Evolutionary conservation across 2,113 vertebrate genomes (phyloP), one percentile per base, ranked within the genome.

Genomic region (Litocranius walleri): DNA sequence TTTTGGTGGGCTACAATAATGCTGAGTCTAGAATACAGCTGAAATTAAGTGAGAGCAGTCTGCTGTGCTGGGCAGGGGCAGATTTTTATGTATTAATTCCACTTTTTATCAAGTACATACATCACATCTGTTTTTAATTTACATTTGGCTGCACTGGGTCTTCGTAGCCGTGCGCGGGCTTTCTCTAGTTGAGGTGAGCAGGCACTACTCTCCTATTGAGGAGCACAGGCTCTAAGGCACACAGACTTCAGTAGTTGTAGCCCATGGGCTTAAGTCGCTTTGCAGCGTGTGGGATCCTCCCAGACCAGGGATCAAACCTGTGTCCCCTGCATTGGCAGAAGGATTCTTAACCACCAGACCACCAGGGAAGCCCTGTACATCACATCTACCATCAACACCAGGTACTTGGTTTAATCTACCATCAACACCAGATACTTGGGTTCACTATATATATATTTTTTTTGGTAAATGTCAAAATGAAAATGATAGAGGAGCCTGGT

Each of bases 151-250:
- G 12, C 40, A 43, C 40, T 43, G 23, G 23, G 40, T 77, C 23
- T 77, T 43, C 6, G 6, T 15, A 27, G 40, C 71, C 6, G 1
- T 43, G 71, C 3, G 0, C 23, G 0, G 71, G 40, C 6, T 74
- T 74, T 43, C 36, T 74, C 21, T 43, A 14, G 71, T 74, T 43
- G 71, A 74, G 36, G 71, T 74, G 36, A 25, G 21, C 5, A 0
- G 36, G 11, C 1, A 2, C 71, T 15, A 77, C 71, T 43, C 23
- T 43, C 40, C 25, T 43, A 14, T 7, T 77, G 71, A 13, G 71
- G 36, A 43, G 71, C 71, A 77, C 36, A 43, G 40, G 23, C 71
- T 43, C 71, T 77, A 74, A 25, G 36, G 71, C 71, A 74, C 71
- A 43, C 71, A 74, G 71, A 40, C 21, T 74, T 74, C 11, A 74